phyloP scores from a whole-genome alignment of 1,140 invertebrate genomes.

The Procambarus clarkii region DNA sequence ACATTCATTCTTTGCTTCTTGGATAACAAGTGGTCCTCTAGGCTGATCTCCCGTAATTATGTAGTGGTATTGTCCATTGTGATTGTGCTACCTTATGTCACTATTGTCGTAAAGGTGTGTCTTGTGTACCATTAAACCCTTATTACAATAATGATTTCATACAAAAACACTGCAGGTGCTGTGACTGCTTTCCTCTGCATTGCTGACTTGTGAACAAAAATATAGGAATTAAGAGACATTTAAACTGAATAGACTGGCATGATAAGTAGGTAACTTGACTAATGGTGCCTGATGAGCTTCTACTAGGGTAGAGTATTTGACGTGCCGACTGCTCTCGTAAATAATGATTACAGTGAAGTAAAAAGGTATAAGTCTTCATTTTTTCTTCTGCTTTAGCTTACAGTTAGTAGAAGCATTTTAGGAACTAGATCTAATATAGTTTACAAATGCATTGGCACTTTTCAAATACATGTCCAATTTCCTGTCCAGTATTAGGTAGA shows the following conservation, averaged over 20 bases:
- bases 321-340: neutral
- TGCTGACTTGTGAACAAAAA: neutral
- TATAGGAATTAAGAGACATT: neutral
- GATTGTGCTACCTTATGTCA: neutral
- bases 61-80: neutral
- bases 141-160: no score
- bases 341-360: neutral
- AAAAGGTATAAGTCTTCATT: neutral
- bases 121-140: neutral
- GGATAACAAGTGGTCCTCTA: neutral
- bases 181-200: neutral
- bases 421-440: neutral
- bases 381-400: neutral
- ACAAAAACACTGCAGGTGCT: neutral
- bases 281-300: neutral
- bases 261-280: neutral
- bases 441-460: neutral
- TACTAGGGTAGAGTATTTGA: neutral
- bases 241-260: neutral
- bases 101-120: neutral
- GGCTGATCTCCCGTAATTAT: neutral
- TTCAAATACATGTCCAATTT: neutral
- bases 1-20: neutral
- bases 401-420: neutral
- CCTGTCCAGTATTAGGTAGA: slow-evolving; percentile 18